phyloP scores from a whole-genome alignment of 2,113 vertebrate genomes.

The Amazona vittata region DNA sequence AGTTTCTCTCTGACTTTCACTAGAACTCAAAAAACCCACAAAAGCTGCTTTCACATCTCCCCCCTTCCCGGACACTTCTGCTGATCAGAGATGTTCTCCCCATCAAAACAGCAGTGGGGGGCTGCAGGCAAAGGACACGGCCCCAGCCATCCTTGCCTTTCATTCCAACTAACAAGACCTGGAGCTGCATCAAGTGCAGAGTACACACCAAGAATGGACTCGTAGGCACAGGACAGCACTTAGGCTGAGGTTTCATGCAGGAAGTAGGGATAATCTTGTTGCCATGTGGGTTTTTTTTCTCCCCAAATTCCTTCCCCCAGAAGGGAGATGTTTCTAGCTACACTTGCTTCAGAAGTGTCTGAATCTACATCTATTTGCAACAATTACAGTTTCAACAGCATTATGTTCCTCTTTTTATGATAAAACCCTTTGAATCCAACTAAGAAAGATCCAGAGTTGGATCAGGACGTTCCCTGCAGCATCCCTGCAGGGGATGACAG shows the following conservation, averaged over 20 bases:
- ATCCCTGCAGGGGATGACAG: background rate
- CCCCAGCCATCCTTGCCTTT: background rate
- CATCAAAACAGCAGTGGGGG: rapidly evolving
- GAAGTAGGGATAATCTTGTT: background rate
- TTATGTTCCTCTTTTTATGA: background rate
- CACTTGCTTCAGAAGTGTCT: background rate
- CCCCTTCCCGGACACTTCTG: background rate
- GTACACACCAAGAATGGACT: too few species aligned
- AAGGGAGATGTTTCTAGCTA: background rate
- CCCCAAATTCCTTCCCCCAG: background rate
- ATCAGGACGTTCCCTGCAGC: background rate
- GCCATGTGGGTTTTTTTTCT: background rate
- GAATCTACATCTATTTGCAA: background rate
- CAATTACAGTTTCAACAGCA: background rate
- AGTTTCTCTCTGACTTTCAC: background rate
- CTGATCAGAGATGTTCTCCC: rapidly evolving
- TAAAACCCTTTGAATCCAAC: background rate
- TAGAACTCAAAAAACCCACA: background rate
- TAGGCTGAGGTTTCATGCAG: background rate
- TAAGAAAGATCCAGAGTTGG: background rate
- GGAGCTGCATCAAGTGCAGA: background rate
- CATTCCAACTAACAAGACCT: background rate
- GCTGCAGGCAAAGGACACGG: background rate
- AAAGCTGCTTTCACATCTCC: background rate
- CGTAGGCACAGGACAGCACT: rapidly evolving